These are phyloP conservation scores for Melanerpes formicivorus DNA, from an alignment of 2,113 vertebrate genomes.

Conservation along the genomic window DNA sequence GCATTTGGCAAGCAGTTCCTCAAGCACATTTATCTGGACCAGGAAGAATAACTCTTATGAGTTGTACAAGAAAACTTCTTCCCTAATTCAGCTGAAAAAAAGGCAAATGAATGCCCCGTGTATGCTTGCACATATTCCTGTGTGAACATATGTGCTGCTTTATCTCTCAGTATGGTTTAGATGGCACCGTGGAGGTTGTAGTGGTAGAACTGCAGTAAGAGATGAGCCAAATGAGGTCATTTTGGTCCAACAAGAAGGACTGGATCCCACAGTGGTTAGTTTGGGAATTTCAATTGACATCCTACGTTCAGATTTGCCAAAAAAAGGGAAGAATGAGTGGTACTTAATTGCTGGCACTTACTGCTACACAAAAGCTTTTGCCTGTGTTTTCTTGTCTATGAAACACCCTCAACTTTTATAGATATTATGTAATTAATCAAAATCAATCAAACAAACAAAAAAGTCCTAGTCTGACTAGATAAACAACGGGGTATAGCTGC, in stretches of 20 bases:
- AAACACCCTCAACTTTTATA: background rate
- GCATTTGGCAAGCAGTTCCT: background rate
- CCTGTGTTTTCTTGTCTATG: background rate
- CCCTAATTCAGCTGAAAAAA: background rate
- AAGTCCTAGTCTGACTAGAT: background rate
- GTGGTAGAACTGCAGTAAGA: background rate
- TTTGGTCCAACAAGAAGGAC: background rate
- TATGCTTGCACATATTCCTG: rapidly evolving
- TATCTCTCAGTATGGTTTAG: background rate
- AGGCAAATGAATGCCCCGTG: rapidly evolving
- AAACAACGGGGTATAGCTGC: background rate
- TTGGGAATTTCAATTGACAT: background rate
- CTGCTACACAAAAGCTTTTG: background rate
- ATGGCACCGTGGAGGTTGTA: background rate
- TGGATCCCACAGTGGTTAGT: background rate
- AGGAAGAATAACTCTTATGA: background rate
- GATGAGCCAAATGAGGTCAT: background rate
- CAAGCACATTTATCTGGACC: background rate
- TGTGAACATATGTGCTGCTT: background rate
- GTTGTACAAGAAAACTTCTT: background rate
- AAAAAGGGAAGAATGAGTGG: background rate
- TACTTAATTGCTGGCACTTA: background rate
- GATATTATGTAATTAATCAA: conserved; percentile 28
- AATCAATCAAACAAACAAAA: background rate
- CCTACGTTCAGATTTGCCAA: background rate